Evolutionary conservation across 2,797 vertebrate genomes (phyloP), one percentile per base, ranked within the genome.

Genomic region (Hephaestus fuliginosus): DNA sequence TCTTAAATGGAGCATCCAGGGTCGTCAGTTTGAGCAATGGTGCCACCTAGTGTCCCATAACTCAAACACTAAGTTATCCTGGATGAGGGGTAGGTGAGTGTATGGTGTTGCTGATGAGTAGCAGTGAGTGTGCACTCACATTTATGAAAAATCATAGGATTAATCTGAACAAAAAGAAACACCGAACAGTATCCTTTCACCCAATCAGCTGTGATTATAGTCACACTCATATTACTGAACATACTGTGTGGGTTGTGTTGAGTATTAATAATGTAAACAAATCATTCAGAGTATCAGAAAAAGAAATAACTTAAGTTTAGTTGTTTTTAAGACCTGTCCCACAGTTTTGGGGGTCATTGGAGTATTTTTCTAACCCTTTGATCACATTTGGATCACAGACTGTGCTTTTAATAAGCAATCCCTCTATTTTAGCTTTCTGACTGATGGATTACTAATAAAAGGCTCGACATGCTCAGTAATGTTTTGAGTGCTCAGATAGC

Each of bases 31-130:
- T 49, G 25, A 65, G 22, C 56, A 76, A 73, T 48, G 20, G 20
- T 41, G 49, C 83, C 91, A 86, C 83, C 88, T 86, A 48, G 72
- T 89, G 91, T 30, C 46, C 0, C 43, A 61, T 2, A 33, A 33
- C 3, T 60, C 28, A n/a, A 15, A 46, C 20, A 33, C 3, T 1
- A 28, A 20, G 11, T 20, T 14, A 61, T 64, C 14, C 61, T 33
- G 2, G 12, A 65, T 57, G 17, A 53, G 49, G 1, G 44, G 18
- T 7, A 22, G 48, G 22, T 39, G 39, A 61, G 33, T 43, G 22
- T 30, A 3, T 17, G 2, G 3, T 52, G 66, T 18, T 53, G 44
- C 17, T 36, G 7, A 52, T 70, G 7, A 63, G 13, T 17, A 51
- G 18, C 44, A 43, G 30, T 33, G 30, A 33, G 30, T 33, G 22